These are phyloP conservation scores for Phenganax subtilis DNA, from an alignment of 92 coral and sea anemone species.

Conservation along the genomic window DNA sequence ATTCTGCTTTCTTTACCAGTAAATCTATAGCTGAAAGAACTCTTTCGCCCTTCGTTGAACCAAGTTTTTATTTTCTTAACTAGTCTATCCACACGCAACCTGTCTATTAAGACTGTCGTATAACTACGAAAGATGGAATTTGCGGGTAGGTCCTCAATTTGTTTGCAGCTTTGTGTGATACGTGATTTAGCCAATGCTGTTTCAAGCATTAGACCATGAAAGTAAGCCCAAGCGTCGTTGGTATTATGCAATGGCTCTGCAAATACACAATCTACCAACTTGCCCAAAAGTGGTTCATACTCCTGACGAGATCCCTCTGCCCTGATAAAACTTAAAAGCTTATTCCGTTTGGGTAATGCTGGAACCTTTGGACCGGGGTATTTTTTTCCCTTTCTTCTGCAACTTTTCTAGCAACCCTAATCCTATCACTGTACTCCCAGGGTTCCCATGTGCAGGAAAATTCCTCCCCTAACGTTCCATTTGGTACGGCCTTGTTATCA, in stretches of 20 bases:
- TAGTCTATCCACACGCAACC: slow-evolving; percentile 3
- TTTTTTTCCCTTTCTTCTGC: slow-evolving; percentile 35
- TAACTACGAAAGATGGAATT: slow-evolving; percentile 2
- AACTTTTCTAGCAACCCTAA: slow-evolving; percentile 47
- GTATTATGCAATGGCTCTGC: slow-evolving; percentile 56
- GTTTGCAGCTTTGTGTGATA: slow-evolving; percentile 22
- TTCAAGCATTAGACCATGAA: slow-evolving; percentile 49
- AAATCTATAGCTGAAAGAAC: slow-evolving; percentile 41
- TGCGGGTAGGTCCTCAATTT: slow-evolving; percentile 3
- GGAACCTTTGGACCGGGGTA: no score
- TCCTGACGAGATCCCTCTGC: slow-evolving; percentile 54
- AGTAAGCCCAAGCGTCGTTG: slow-evolving; percentile 55
- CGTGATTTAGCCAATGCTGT: slow-evolving; percentile 38
- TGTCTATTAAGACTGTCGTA: slow-evolving; percentile 2
- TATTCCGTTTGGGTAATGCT: slow-evolving; percentile 42
- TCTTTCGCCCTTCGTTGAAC: slow-evolving; percentile 46
- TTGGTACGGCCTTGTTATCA: slow-evolving; percentile 34
- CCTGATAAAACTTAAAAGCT: slow-evolving; percentile 45
- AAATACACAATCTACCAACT: slow-evolving; percentile 54
- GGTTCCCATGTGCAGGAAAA: slow-evolving; percentile 53
- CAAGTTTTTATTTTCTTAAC: slow-evolving; percentile 42
- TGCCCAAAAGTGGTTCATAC: slow-evolving; percentile 50
- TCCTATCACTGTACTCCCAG: slow-evolving; percentile 44
- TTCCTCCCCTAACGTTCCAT: slow-evolving; percentile 46
- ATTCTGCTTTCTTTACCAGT: slow-evolving; percentile 51